Conservation (phyloP, 1,140 invertebrate genomes). For the Protaetia brevitarsis region DNA sequence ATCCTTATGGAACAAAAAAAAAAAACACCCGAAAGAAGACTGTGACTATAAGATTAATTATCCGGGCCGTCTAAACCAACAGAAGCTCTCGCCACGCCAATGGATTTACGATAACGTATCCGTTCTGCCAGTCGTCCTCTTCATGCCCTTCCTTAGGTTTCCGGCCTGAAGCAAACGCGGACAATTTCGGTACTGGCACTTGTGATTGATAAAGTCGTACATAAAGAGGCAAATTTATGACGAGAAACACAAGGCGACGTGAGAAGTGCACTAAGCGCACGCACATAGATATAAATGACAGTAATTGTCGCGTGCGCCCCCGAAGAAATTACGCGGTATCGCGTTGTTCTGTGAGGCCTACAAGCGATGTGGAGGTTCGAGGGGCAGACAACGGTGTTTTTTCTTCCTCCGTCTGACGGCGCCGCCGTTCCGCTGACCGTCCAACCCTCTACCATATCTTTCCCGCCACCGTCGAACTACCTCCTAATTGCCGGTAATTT, state of each 20-base stretch:
- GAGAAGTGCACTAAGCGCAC: constrained; percentile 27
- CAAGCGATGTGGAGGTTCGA: neutral
- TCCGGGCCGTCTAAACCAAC: no score
- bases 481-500: constrained; percentile 15
- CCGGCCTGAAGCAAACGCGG: neutral
- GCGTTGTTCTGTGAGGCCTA: neutral
- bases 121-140: no score
- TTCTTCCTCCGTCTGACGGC: neutral
- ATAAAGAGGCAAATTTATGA: constrained; percentile 13
- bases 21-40: no score
- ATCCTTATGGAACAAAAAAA: no score
- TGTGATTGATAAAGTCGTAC: constrained; percentile 18
- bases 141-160: neutral
- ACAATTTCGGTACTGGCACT: constrained; percentile 12
- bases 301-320: constrained; percentile 33
- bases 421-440: neutral
- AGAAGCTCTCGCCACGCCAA: neutral
- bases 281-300: constrained; percentile 38
- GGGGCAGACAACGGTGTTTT: constrained; percentile 4
- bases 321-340: constrained; percentile 5
- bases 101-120: neutral
- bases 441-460: neutral
- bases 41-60: no score
- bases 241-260: neutral
- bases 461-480: neutral